phyloP scores from a whole-genome alignment of 2,113 vertebrate genomes.

The Prinia subflava region DNA sequence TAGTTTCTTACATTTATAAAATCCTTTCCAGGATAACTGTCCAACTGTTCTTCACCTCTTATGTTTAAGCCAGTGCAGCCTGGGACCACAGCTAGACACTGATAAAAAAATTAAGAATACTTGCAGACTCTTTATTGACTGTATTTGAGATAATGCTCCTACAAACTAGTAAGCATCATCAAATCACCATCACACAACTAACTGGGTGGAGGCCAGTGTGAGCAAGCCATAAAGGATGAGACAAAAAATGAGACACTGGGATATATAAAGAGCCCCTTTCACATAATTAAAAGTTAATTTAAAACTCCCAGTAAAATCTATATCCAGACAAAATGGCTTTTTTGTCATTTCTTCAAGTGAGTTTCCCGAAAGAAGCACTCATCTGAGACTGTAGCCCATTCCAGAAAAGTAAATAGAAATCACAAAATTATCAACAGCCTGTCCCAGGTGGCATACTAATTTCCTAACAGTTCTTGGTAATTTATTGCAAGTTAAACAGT shows the following conservation, averaged over 20 bases:
- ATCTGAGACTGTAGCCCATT: conserved; percentile 11
- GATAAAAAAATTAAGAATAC: not conserved
- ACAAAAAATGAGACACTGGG: not conserved
- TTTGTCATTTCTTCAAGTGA: conserved; percentile 14
- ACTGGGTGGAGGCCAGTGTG: not conserved
- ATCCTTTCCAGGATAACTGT: not conserved
- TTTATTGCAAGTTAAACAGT: conserved; percentile 10
- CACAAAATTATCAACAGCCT: not conserved
- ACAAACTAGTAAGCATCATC: not conserved
- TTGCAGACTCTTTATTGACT: not conserved
- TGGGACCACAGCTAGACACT: not conserved
- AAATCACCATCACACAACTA: not conserved
- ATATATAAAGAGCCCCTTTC: not conserved
- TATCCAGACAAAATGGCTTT: not conserved
- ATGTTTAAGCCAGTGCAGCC: not conserved
- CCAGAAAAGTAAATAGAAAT: conserved; percentile 19
- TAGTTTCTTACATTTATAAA: not conserved
- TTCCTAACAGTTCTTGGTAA: not conserved
- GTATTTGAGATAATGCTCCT: not conserved
- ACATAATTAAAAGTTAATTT: conserved; percentile 40
- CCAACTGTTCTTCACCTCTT: not conserved
- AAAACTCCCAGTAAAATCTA: not conserved
- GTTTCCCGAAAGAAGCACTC: conserved; percentile 21
- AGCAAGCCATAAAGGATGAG: not conserved
- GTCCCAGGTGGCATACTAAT: not conserved